Conservation (phyloP, 37 sponge, comb jelly and placozoan species). For the Theonella swinhoei region DNA sequence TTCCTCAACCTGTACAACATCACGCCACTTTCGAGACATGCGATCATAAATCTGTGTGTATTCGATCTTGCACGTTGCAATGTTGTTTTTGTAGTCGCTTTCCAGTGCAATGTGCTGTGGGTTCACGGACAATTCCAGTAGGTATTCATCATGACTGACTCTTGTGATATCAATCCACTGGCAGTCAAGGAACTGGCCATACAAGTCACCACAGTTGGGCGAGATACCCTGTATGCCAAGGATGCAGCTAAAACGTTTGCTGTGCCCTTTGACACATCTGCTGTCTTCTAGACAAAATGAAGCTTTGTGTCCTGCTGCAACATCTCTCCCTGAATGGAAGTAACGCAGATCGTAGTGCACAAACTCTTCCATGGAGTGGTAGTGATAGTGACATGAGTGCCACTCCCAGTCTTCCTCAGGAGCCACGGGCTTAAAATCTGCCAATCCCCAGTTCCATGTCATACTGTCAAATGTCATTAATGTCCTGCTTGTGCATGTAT, state of each 20-base stretch:
- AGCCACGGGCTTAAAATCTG: slow-evolving; percentile 58
- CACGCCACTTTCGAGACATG: not conserved
- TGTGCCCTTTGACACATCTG: slow-evolving; percentile 26
- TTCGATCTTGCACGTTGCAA: slow-evolving; percentile 30
- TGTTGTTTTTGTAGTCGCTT: slow-evolving; percentile 82
- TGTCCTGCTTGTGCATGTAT: not conserved
- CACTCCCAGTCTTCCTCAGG: slow-evolving; percentile 60
- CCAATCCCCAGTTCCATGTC: slow-evolving; percentile 74
- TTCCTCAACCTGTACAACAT: not conserved
- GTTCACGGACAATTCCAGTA: slow-evolving; percentile 70
- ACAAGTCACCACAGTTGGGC: slow-evolving; percentile 82
- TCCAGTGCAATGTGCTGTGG: slow-evolving; percentile 48
- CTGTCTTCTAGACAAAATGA: slow-evolving; percentile 94
- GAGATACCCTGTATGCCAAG: slow-evolving; percentile 71
- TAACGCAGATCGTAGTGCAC: slow-evolving; percentile 70
- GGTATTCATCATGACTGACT: slow-evolving; percentile 58
- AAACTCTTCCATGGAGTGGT: slow-evolving; percentile 89
- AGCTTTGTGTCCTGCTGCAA: slow-evolving; percentile 91
- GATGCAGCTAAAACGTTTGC: slow-evolving; percentile 39
- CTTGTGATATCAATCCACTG: slow-evolving; percentile 94
- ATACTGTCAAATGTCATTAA: slow-evolving; percentile 72
- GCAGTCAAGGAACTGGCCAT: slow-evolving; percentile 77
- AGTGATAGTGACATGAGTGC: slow-evolving; percentile 90
- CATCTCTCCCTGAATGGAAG: slow-evolving; percentile 27
- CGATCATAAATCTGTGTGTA: not conserved